phyloP scores from a whole-genome alignment of 2,888 invertebrate species.

The Nineta flava region DNA sequence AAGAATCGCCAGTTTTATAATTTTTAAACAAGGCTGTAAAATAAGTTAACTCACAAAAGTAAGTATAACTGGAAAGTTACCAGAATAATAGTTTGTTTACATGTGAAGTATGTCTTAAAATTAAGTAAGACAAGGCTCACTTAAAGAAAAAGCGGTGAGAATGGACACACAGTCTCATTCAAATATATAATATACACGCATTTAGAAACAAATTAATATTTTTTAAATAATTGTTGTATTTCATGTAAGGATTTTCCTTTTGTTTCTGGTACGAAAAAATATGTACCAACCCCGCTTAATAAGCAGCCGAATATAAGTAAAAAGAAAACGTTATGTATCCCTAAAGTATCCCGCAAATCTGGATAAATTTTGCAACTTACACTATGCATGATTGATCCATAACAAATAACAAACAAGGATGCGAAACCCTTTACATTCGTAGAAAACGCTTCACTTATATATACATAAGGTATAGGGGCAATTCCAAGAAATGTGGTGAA shows the following conservation, averaged over 20 bases:
- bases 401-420: slow-evolving; percentile 33
- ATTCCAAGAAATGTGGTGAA: slow-evolving; percentile 33
- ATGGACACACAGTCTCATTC: no score
- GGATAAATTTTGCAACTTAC: slow-evolving; percentile 32
- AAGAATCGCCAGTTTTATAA: no score
- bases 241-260: slow-evolving; percentile 52
- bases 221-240: slow-evolving; percentile 44
- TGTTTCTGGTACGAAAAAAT: slow-evolving; percentile 46
- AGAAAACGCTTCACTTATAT: slow-evolving; percentile 37
- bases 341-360: slow-evolving; percentile 35
- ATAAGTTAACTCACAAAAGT: no score
- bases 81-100: no score
- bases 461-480: slow-evolving; percentile 32
- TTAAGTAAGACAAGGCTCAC: no score
- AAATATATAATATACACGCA: background rate
- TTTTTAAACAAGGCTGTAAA: no score
- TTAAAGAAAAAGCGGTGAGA: no score
- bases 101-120: no score
- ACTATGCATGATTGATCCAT: slow-evolving; percentile 31
- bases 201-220: background rate
- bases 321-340: slow-evolving; percentile 47
- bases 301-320: slow-evolving; percentile 42
- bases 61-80: no score
- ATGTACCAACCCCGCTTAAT: slow-evolving; percentile 41
- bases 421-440: slow-evolving; percentile 36